Evolutionary conservation across 2,113 vertebrate species (phyloP).

Genomic region (Numenius arquata): DNA sequence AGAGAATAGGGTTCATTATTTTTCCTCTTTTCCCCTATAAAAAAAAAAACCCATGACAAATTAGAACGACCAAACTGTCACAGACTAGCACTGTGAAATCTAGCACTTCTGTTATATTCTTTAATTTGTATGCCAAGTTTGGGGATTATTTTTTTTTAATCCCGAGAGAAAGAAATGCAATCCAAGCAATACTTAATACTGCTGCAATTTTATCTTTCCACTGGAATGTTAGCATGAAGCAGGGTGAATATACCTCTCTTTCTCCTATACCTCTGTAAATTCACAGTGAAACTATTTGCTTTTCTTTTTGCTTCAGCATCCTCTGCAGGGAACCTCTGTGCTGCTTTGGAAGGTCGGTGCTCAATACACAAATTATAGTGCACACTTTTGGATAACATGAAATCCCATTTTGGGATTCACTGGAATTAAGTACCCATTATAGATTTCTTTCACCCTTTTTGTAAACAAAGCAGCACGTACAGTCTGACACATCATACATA

Average conservation of each 20-base stretch:
- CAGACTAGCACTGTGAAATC: neutral
- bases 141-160: neutral
- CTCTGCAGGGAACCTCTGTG: neutral
- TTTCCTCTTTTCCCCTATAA: constrained; percentile 91
- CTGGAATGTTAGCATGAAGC: neutral
- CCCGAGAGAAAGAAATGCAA: neutral
- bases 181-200: neutral
- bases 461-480: neutral
- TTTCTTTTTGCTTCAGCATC: neutral
- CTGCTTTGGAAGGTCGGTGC: neutral
- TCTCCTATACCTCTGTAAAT: neutral
- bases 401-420: neutral
- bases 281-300: neutral
- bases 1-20: constrained; percentile 80
- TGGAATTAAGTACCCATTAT: neutral
- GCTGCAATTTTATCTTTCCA: neutral
- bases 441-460: neutral
- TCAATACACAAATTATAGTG: neutral
- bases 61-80: neutral
- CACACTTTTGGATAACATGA: neutral
- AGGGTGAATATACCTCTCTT: neutral
- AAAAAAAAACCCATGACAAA: neutral
- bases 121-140: neutral
- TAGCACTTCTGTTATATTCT: neutral
- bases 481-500: neutral